Conservation (phyloP, 2,113 vertebrate genomes). For the Spheniscus mendiculus region DNA sequence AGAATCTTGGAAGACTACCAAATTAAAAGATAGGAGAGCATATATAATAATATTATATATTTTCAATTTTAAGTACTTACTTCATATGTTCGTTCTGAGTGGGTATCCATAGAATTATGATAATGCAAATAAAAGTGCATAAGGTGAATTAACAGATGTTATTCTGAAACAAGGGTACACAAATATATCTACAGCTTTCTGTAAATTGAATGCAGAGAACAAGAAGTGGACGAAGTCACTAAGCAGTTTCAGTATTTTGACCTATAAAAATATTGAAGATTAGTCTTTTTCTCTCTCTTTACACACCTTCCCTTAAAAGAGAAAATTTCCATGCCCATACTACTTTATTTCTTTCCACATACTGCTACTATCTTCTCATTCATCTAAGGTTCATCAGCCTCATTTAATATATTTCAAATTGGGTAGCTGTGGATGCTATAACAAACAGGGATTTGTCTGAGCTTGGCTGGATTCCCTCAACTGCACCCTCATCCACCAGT, state of each 20-base stretch:
- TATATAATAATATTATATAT: neutral
- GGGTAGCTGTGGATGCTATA: neutral
- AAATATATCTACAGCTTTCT: neutral
- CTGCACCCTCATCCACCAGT: neutral
- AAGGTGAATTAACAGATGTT: neutral
- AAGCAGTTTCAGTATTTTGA: neutral
- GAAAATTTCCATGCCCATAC: neutral
- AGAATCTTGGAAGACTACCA: neutral
- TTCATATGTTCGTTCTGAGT: neutral
- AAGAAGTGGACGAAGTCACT: neutral
- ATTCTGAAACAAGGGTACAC: neutral
- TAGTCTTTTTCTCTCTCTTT: neutral
- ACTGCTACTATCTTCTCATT: neutral
- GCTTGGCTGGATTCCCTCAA: constrained; percentile 22
- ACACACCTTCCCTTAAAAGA: neutral
- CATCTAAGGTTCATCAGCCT: neutral
- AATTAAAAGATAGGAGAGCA: neutral
- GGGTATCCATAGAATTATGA: neutral
- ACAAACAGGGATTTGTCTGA: constrained; percentile 42
- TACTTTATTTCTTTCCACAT: neutral
- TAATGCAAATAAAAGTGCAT: neutral
- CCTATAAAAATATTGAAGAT: neutral
- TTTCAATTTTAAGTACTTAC: neutral
- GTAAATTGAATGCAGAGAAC: neutral
- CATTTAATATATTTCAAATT: neutral